Percentiles rank a stretch among this genome's conserved stretches.
Evolutionary conservation across 2,113 vertebrate species (phyloP).

Genomic region (Xiphias gladius): DNA sequence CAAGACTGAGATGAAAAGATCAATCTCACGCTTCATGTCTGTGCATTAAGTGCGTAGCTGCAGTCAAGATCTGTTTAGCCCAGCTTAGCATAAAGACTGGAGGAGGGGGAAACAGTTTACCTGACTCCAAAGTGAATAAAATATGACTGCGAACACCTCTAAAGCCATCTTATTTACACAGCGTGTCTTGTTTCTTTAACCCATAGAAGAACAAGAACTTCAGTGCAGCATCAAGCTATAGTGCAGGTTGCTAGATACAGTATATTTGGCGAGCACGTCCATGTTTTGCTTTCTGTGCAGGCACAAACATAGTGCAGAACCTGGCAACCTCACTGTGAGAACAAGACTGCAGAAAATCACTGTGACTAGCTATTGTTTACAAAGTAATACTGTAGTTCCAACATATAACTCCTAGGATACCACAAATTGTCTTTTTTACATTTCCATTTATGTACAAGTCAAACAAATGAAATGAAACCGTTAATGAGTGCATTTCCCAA

Average conservation of each 20-base stretch:
- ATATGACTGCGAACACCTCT: not conserved
- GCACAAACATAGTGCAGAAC: not conserved
- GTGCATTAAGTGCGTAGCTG: not conserved
- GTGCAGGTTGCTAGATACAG: not conserved
- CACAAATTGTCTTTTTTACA: not conserved
- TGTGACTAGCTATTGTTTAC: not conserved
- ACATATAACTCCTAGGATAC: not conserved
- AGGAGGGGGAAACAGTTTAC: not conserved
- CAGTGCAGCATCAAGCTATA: not conserved
- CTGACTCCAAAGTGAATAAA: not conserved
- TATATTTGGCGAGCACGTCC: not conserved
- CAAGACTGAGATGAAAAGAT: not conserved
- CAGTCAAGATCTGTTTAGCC: not conserved
- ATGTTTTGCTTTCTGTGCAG: not conserved
- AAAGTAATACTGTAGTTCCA: not conserved
- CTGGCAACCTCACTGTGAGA: not conserved
- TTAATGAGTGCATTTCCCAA: not conserved
- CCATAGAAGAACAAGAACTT: not conserved
- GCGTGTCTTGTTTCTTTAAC: not conserved
- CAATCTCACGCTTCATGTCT: not conserved
- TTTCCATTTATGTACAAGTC: not conserved
- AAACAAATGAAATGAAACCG: not conserved
- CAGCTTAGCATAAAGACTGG: not conserved
- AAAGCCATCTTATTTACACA: not conserved
- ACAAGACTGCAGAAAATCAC: not conserved